Conservation (phyloP, 37 sponge, comb jelly and placozoan genomes). For the Agelas oroides region DNA sequence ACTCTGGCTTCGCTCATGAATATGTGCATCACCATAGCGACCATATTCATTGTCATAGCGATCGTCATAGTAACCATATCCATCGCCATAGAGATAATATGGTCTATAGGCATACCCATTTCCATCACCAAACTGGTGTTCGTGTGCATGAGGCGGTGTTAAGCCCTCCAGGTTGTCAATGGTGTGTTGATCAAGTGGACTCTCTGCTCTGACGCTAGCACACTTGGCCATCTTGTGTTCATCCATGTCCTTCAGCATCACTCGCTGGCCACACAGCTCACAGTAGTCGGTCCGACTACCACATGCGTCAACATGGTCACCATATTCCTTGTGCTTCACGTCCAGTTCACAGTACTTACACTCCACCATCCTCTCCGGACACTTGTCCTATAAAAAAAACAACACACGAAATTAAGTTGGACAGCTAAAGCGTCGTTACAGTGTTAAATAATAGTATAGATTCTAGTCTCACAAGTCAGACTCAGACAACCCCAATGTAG, state of each 20-base stretch:
- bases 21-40: no score
- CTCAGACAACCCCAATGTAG: no score
- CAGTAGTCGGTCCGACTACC: conserved; percentile 83
- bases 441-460: no score
- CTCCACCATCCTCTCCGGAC: conserved; percentile 30
- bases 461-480: no score
- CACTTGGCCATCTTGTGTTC: conserved; percentile 51
- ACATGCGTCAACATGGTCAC: conserved; percentile 64
- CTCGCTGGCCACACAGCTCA: conserved; percentile 50
- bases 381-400: conserved; percentile 36
- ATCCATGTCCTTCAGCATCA: conserved; percentile 78
- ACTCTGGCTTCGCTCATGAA: no score
- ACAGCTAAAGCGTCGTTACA: no score
- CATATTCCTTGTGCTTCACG: conserved; percentile 32
- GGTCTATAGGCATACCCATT: neutral
- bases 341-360: conserved; percentile 78
- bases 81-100: neutral
- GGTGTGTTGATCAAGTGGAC: neutral
- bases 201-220: conserved; percentile 9
- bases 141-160: no score
- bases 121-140: neutral
- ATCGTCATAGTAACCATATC: no score
- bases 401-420: neutral
- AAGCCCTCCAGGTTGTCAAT: neutral
- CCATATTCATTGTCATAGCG: no score